Evolutionary conservation across 2,113 vertebrate species (phyloP), one percentile per base, ranked within the genome.

Genomic region (Pelecanoides urinatrix): DNA sequence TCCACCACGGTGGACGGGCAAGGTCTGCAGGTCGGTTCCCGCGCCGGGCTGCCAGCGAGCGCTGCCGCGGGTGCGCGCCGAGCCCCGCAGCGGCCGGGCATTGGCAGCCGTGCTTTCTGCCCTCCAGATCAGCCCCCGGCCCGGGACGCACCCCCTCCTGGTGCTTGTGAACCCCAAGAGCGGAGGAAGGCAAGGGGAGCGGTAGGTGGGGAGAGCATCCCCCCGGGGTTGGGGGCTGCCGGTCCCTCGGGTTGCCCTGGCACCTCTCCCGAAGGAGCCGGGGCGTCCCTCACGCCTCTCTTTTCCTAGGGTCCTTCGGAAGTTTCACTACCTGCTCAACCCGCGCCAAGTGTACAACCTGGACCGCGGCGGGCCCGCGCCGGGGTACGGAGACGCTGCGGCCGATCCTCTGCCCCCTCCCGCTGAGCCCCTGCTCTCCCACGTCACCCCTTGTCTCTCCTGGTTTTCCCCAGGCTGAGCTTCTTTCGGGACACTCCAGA

Each of bases 161-260:
- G 99, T 99, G 81, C 97, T 99, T 65, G 99, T 99, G 95, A 99
- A 99, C 92, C 99, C 99, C 61, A 99, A 99, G 96, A 99, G 99
- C 8, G 99, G 99, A 94, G 99, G 99, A 62, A 98, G 99, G 92
- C 99, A 99, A 97, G 99, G 99, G 82, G 99, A 99, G 97, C 96
- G 99, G 99, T 99, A 97, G 61, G 97, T 97, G 90, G 53, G 53
- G n/a, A 21, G 3, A 65, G 34, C 74, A 26, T 59, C 13, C 18
- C 49, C 23, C 4, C 0, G 0, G 16, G 9, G 3, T 0, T 2
- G 0, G 53, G 38, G 10, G 49, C 53, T 62, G 65, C 50, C 1
- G 2, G 21, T 34, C 16, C n/a, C 7, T 80, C 0, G 0, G 14
- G 50, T 30, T 75, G 44, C 50, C 40, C 66, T 2, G 0, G 44